Evolutionary conservation across 1,140 invertebrate species (phyloP), one percentile per base, ranked within the genome.

Genomic region (Lucilia cuprina): DNA sequence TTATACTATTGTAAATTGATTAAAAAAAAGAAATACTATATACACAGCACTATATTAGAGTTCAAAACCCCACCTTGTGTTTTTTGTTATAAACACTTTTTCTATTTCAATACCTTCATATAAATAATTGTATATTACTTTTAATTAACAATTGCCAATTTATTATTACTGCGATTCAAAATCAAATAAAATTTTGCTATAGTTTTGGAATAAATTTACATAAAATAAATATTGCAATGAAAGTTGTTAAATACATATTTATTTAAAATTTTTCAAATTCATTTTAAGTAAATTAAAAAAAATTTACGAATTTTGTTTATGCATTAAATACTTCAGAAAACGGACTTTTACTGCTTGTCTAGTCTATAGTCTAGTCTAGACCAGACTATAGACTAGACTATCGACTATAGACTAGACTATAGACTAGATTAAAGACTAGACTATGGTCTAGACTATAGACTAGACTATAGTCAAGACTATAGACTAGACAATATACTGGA

Each of bases 191-290:
- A 60, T 70, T n/a, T 70, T 70, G 19, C 65, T 70, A 19, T 70
- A 70, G 25, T 70, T 9, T 70, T 70, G 17, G n/a, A 70, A 25
- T 70, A 19, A 70, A 70, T 70, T 70, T 70, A 60, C 55, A 60
- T 60, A 70, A 70, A 70, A 60, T 60, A 70, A 70, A 70, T 70
- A 70, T 70, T 70, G n/a, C 19, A 70, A 70, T 70, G 65, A 70
- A 70, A 70, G 65, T 9, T 70, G n/a, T 55, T 55, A 12, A 12
- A 12, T 55, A 55, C 17, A n/a, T n/a, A n/a, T 55, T 55, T 41
- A 7, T 3, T 12, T 7, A 55, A 55, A 12, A 7, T 55, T 55
- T 55, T 55, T 55, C 5, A 5, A 55, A 55, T 55, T 55, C 50
- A 10, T 55, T 41, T 41, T 41, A 41, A 41, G 41, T 41, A 41